Evolutionary conservation across 2,888 invertebrate genomes (phyloP).

Genomic region (Cephus nigrinus): DNA sequence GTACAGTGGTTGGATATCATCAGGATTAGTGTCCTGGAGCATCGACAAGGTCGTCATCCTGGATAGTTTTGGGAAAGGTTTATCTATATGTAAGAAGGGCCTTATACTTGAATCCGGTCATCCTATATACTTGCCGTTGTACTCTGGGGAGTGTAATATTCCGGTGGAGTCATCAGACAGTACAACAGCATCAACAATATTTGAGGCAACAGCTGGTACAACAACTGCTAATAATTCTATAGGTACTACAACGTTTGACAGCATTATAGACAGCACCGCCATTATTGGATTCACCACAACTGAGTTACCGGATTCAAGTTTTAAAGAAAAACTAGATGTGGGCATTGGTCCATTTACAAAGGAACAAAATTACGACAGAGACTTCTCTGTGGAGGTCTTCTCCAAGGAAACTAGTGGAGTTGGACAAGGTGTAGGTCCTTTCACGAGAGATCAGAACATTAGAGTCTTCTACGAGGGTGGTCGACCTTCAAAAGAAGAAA

Average conservation of each 20-base stretch:
- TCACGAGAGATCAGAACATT: constrained; percentile 56
- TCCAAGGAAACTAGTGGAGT: constrained; percentile 32
- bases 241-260: constrained; percentile 19
- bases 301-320: constrained; percentile 30
- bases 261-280: constrained; percentile 23
- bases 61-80: constrained; percentile 86
- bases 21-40: constrained; percentile 82
- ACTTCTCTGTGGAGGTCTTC: constrained; percentile 29
- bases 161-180: constrained; percentile 66
- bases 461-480: constrained; percentile 25
- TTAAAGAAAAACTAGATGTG: constrained; percentile 33
- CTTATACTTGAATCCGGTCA: constrained; percentile 80
- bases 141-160: constrained; percentile 82
- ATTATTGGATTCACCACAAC: constrained; percentile 14
- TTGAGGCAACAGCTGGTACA: constrained; percentile 1
- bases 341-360: constrained; percentile 58
- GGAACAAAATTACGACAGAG: constrained; percentile 55
- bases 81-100: constrained; percentile 83
- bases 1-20: constrained; percentile 91
- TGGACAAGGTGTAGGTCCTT: constrained; percentile 55
- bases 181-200: constrained; percentile 27
- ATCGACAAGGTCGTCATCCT: constrained; percentile 86
- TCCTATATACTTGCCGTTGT: constrained; percentile 78
- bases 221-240: constrained; percentile 19
- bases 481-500: neutral